Evolutionary conservation across 1,140 invertebrate species (phyloP).

Genomic region (Drosophila nikananu): DNA sequence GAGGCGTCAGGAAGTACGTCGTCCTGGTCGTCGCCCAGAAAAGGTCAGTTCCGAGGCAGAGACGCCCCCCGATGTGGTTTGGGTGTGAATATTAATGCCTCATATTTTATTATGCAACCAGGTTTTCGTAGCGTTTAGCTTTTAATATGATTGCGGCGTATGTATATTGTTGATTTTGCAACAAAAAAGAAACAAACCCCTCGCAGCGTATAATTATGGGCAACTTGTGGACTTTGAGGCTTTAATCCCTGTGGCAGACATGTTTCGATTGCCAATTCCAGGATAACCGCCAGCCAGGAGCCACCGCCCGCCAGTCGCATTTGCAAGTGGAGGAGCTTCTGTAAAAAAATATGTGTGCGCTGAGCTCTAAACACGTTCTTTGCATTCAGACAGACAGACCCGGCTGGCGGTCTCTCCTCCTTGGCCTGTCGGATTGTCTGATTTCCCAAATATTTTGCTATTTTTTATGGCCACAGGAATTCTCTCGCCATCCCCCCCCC

Average conservation of each 20-base stretch:
- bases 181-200: not conserved
- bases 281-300: constrained; percentile 20
- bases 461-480: constrained; percentile 78
- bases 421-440: constrained; percentile 63
- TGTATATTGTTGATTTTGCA: constrained; percentile 60
- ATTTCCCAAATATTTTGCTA: constrained; percentile 80
- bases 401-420: constrained; percentile 3
- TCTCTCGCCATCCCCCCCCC: not conserved
- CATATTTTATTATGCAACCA: constrained; percentile 73
- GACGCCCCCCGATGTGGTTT: not conserved
- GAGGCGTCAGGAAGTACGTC: constrained; percentile 73
- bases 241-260: constrained; percentile 36
- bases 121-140: constrained; percentile 64
- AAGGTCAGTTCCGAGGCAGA: constrained; percentile 26
- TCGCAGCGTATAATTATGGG: constrained; percentile 22
- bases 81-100: constrained; percentile 81
- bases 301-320: not conserved
- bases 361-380: constrained; percentile 62
- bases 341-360: constrained; percentile 38
- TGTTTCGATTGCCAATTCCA: constrained; percentile 31
- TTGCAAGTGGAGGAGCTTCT: constrained; percentile 34
- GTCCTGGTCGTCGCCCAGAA: constrained; percentile 32
- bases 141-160: constrained; percentile 58
- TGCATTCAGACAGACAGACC: constrained; percentile 55
- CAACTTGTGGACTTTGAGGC: constrained; percentile 31